Conservation (phyloP, 2,888 invertebrate species). For the Acronicta aceris region DNA sequence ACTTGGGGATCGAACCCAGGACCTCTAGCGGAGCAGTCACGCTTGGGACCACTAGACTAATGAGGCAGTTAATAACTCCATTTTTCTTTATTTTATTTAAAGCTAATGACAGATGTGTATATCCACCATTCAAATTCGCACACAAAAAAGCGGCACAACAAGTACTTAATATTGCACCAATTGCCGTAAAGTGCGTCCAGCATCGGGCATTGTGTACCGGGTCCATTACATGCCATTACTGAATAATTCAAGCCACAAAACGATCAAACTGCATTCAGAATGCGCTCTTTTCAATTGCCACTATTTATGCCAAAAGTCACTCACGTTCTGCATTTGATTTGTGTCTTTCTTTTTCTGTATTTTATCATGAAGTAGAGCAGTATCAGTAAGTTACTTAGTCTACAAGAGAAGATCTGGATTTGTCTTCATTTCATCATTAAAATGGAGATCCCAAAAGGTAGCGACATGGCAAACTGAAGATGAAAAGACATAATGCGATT, state of each 20-base stretch:
- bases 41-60: too few species aligned
- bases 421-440: too few species aligned
- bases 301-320: background rate
- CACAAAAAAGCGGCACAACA: conserved; percentile 28
- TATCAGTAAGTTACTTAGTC: too few species aligned
- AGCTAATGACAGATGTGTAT: too few species aligned
- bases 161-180: conserved; percentile 33
- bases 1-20: too few species aligned
- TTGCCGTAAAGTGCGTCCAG: conserved; percentile 31
- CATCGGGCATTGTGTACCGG: conserved; percentile 33
- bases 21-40: too few species aligned
- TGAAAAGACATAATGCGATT: too few species aligned
- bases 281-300: conserved; percentile 20
- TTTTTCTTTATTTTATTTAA: too few species aligned
- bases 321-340: background rate
- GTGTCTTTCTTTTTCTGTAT: background rate
- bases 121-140: conserved; percentile 2
- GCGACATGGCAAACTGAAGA: too few species aligned
- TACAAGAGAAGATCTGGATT: background rate
- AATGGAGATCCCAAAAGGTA: too few species aligned
- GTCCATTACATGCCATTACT: conserved; percentile 28
- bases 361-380: background rate
- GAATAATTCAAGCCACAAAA: conserved; percentile 31
- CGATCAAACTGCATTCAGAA: conserved; percentile 35
- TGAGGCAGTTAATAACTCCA: too few species aligned